Conservation (phyloP, 2,888 invertebrate species). For the Nomada lathburiana region DNA sequence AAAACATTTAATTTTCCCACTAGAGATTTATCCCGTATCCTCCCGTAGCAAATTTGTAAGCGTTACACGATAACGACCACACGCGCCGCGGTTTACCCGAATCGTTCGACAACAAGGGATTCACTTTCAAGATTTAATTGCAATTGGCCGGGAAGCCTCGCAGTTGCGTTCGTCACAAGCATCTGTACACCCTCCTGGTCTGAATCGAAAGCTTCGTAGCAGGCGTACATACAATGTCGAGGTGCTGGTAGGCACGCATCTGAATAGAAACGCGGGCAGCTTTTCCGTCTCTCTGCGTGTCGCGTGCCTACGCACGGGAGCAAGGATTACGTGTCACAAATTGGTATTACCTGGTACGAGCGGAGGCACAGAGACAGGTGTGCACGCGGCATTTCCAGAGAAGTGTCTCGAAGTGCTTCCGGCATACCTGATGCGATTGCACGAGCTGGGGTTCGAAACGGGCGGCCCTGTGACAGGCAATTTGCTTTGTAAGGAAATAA, state of each 20-base stretch:
- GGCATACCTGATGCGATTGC: conserved; percentile 69
- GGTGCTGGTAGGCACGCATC: conserved; percentile 28
- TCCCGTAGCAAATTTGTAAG: too few species aligned
- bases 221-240: conserved; percentile 25
- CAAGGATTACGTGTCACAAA: conserved; percentile 75
- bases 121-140: conserved; percentile 66
- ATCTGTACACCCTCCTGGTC: conserved; percentile 48
- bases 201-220: conserved; percentile 64
- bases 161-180: conserved; percentile 59
- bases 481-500: conserved; percentile 68
- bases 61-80: background rate
- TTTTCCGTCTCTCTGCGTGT: conserved; percentile 55
- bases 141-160: conserved; percentile 46
- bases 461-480: conserved; percentile 60
- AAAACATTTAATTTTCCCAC: background rate
- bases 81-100: conserved; percentile 18
- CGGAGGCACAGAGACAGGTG: conserved; percentile 65
- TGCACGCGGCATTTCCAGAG: conserved; percentile 54
- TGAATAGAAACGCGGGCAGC: conserved; percentile 19
- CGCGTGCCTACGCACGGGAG: conserved; percentile 50
- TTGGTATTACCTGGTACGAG: conserved; percentile 66
- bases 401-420: conserved; percentile 63
- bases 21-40: too few species aligned
- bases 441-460: conserved; percentile 47
- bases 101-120: conserved; percentile 20